Base-by-base conservation (phyloP, 2,113 vertebrate species). In the Pollachius pollachius region DNA sequence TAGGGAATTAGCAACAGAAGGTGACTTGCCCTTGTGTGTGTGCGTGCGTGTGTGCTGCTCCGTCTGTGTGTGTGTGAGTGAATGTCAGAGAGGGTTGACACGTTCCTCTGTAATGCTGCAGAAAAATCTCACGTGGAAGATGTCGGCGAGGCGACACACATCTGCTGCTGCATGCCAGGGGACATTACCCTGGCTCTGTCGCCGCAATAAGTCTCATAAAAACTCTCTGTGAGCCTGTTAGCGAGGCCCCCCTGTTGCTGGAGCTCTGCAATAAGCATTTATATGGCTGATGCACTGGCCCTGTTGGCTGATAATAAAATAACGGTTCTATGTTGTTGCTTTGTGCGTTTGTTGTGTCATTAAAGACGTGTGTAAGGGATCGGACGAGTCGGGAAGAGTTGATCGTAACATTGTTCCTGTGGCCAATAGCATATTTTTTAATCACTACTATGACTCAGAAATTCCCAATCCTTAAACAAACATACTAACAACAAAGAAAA, bases 241-340 rank as follows among this genome's bases (percentile, higher is more conserved):
- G 74, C 70, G 81, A 69, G 69, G 76, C 70, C 63, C 76, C 76
- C 58, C 67, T 15, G 41, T 18, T 15, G 52, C 8, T 92, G 88
- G 89, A 84, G 91, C 87, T 89, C 87, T 68, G 72, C 64, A 81
- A 81, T 83, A 78, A 86, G 79, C 75, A 71, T 87, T 85, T 69
- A 81, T 87, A 91, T 90, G 88, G 88, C 62, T 71, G 61, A 67
- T 68, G 74, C 41, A 71, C n/a, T 60, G 41, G 76, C 52, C 68
- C 68, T 77, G 48, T 66, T 61, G 73, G 69, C 90, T 91, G 92
- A 93, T 92, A 90, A 93, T 92, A 86, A 90, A 91, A 64, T 66
- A 61, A 52, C 63, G 13, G 72, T 79, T 78, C 68, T 62, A 76
- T 78, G n/a, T 69, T 17, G 54, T 69, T 77, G 9, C 12, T 48